Evolutionary conservation across 2,113 vertebrate genomes (phyloP), one percentile per base, ranked within the genome.

Genomic region (Syrmaticus mikado): DNA sequence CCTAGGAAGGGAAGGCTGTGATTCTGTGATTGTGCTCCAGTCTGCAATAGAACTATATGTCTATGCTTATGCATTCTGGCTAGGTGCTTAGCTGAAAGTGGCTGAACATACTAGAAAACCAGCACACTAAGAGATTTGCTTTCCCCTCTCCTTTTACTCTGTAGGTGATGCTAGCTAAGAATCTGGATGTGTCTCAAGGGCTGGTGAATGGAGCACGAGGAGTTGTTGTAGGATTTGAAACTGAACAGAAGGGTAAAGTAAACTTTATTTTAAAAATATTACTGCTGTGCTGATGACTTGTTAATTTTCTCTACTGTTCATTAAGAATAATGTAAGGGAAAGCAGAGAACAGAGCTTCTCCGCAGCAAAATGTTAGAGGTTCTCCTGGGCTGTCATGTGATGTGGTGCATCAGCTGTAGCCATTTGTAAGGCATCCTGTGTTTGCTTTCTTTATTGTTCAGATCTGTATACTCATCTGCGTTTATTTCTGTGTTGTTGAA

Each of bases 161-260:
- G n/a, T 81, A 99, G 99, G 99, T 99, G 92, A 99, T 99, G 98
- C 96, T 99, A 87, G 97, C 99, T 18, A 99, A 99, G 97, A 99
- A 99, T 94, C 82, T 99, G 85, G 98, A 99, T 19, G 98, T 99
- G 13, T 97, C 98, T 58, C 98, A 96, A 43, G 99, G 99, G 64
- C 97, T 99, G 93, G 99, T 99, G 96, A 99, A 99, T 2, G 99
- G 99, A 4, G 99, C 99, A 5, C 98, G 99, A 89, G 99, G 99
- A 4, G 98, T 99, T 6, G 98, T 99, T 8, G 92, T 98, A 8
- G 98, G 98, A 60, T 99, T 99, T 90, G 98, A 99, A 90, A 91
- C 97, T 3, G 98, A 98, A 53, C 98, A 98, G 91, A 98, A 98
- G 65, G 98, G 99, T 99, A 85, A 96, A 95, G 95, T 75, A 34